These are phyloP conservation scores for Caranx melampygus DNA, from an alignment of 2,113 vertebrate genomes.

Conservation along the genomic window DNA sequence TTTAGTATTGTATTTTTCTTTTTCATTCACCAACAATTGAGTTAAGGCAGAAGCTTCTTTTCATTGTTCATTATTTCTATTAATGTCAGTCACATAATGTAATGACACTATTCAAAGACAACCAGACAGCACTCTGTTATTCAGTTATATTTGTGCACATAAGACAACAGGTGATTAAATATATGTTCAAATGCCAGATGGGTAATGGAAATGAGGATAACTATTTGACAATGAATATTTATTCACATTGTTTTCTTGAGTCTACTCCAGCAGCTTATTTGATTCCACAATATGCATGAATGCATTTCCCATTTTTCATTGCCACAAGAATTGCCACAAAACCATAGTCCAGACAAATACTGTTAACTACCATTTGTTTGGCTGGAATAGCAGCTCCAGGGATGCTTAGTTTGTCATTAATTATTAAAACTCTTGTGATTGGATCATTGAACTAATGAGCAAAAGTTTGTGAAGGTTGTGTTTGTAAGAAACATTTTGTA, in stretches of 20 bases:
- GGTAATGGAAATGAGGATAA: not conserved
- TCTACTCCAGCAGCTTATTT: not conserved
- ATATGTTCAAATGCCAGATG: not conserved
- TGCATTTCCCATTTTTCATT: not conserved
- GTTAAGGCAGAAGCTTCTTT: conserved; percentile 1
- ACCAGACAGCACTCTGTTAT: not conserved
- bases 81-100: not conserved
- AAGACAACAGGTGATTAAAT: not conserved
- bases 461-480: not conserved
- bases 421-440: no score
- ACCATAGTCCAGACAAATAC: not conserved
- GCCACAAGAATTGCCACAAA: not conserved
- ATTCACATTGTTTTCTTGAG: not conserved
- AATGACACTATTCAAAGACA: not conserved
- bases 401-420: not conserved
- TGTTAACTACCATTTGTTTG: not conserved
- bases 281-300: not conserved
- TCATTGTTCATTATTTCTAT: not conserved
- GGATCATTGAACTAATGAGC: not conserved
- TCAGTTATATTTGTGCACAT: not conserved
- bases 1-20: not conserved
- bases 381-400: not conserved
- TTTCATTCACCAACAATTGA: not conserved
- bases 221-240: not conserved
- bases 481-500: not conserved